Evolutionary conservation across 2,888 invertebrate species (phyloP).

Genomic region (Terebella lapidaria): DNA sequence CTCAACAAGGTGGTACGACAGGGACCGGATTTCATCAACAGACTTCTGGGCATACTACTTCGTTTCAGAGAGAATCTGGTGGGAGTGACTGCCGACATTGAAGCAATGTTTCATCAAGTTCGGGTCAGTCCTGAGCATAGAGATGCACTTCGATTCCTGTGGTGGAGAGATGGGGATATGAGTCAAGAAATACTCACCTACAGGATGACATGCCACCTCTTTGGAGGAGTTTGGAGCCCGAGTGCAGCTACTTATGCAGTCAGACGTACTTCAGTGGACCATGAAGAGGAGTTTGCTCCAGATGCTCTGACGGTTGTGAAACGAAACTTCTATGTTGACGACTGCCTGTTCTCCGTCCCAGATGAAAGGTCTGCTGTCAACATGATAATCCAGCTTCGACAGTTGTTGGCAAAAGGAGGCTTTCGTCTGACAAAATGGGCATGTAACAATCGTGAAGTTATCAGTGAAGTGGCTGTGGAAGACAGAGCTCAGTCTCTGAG

Average conservation of each 20-base stretch:
- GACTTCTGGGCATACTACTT: slow-evolving; percentile 15
- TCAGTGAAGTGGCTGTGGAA: not conserved
- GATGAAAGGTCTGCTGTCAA: not conserved
- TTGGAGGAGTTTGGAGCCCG: slow-evolving; percentile 2
- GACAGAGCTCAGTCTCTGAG: not conserved
- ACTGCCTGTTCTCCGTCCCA: not conserved
- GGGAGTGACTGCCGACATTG: slow-evolving; percentile 6
- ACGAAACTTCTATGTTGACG: slow-evolving; percentile 1
- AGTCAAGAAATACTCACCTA: too few relatives aligned
- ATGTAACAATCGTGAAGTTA: not conserved
- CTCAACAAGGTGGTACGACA: slow-evolving; percentile 21
- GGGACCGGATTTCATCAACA: slow-evolving; percentile 20
- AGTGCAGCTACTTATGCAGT: not conserved
- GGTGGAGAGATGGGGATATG: not conserved
- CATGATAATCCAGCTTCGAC: not conserved
- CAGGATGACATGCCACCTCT: slow-evolving; percentile 1
- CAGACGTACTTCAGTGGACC: not conserved
- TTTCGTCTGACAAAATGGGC: not conserved
- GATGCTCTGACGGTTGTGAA: not conserved
- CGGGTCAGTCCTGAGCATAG: not conserved
- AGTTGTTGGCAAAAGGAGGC: not conserved
- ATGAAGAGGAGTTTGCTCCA: not conserved
- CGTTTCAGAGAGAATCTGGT: slow-evolving; percentile 15
- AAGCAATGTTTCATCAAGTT: slow-evolving; percentile 8
- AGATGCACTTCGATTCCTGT: slow-evolving; percentile 1